Conservation (phyloP, 53 echinoderm and acorn worm genomes). For the Antedon mediterranea region DNA sequence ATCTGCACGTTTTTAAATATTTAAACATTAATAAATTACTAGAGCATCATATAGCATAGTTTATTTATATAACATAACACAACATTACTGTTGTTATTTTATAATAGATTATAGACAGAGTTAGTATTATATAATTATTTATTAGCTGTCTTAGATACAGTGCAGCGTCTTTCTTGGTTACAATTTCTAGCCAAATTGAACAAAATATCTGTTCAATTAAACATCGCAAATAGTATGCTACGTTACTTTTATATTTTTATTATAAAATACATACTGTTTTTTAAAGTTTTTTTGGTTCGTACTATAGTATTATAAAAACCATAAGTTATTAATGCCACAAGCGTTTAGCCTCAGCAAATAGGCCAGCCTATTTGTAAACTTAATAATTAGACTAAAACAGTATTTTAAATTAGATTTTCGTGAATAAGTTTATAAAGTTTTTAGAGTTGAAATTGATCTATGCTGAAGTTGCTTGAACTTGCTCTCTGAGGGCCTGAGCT, state of each 20-base stretch:
- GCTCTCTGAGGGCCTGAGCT: background rate
- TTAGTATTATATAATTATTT: no score
- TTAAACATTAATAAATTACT: no score
- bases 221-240: background rate
- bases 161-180: background rate
- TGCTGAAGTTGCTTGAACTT: background rate
- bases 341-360: background rate
- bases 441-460: no score
- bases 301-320: background rate
- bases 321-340: background rate
- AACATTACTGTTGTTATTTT: no score
- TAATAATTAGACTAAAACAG: background rate
- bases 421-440: no score
- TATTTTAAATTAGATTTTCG: no score
- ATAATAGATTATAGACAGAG: no score
- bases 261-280: background rate
- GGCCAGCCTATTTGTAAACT: background rate
- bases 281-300: no score
- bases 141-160: no score
- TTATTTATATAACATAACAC: no score
- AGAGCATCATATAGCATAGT: no score
- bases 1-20: no score
- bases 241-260: background rate
- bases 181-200: background rate
- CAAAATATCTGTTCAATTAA: background rate